phyloP scores from a whole-genome alignment of 2,113 vertebrate species.

The Trinectes maculatus region DNA sequence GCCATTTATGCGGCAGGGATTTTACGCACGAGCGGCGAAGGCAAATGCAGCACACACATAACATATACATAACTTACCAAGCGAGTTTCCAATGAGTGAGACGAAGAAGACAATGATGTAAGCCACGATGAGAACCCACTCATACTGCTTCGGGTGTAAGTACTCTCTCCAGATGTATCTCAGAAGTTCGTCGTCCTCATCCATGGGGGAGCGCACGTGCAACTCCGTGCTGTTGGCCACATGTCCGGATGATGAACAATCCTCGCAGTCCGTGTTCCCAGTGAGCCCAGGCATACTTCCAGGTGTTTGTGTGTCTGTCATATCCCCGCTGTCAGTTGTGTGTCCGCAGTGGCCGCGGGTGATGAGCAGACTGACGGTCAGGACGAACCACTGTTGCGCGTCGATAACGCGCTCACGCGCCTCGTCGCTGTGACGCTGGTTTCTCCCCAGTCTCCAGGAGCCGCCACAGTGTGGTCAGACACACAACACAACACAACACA shows the following conservation, averaged over 20 bases:
- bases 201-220: conserved; percentile 71
- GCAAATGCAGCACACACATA: background rate
- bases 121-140: conserved; percentile 94
- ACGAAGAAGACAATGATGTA: conserved; percentile 95
- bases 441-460: background rate
- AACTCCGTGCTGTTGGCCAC: conserved; percentile 83
- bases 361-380: background rate
- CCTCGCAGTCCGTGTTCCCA: conserved; percentile 77
- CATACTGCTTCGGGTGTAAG: conserved; percentile 93
- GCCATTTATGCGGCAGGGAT: background rate
- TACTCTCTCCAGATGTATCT: conserved; percentile 96
- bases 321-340: conserved; percentile 8
- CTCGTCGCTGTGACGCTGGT: conserved; percentile 46
- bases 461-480: conserved; percentile 16
- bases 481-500: too few species aligned
- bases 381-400: background rate
- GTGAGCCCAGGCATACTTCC: conserved; percentile 85
- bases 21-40: conserved; percentile 13
- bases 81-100: conserved; percentile 92
- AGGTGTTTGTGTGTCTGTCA: background rate
- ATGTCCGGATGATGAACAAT: conserved; percentile 78
- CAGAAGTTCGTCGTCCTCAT: conserved; percentile 95
- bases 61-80: conserved; percentile 85
- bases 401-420: conserved; percentile 14
- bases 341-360: conserved; percentile 24